A percentile compares a stretch with the other conserved stretches of the same genome.
Evolutionary conservation across 1,140 invertebrate species (phyloP).

Genomic region (Drosophila oshimai): DNA sequence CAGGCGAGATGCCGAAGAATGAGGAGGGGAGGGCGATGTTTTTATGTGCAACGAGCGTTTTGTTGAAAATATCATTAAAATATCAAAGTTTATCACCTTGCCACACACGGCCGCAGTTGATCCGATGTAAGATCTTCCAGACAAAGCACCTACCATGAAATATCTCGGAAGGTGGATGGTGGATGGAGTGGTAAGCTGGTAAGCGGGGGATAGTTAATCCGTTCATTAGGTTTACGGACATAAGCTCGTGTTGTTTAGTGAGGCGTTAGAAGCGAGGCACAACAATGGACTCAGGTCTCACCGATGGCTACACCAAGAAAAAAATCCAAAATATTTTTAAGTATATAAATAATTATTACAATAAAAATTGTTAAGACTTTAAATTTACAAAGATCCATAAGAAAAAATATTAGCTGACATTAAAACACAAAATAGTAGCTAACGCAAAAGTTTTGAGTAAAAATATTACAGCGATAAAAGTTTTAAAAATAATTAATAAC

Average conservation of each 20-base stretch:
- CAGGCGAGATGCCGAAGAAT: slow-evolving; percentile 14
- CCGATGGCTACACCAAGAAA: background rate
- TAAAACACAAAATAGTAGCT: too few relatives aligned
- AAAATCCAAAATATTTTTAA: background rate
- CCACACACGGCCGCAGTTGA: slow-evolving; percentile 58
- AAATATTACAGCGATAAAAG: too few relatives aligned
- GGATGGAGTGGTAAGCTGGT: background rate
- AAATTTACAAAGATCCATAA: too few relatives aligned
- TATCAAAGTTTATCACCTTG: slow-evolving; percentile 81
- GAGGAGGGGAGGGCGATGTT: slow-evolving; percentile 30
- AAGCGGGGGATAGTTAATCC: slow-evolving; percentile 59
- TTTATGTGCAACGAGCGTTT: slow-evolving; percentile 78
- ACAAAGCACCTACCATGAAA: slow-evolving; percentile 31
- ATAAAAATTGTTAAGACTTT: too few relatives aligned
- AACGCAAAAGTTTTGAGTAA: too few relatives aligned
- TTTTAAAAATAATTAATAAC: too few relatives aligned
- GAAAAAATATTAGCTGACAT: too few relatives aligned
- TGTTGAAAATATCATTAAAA: slow-evolving; percentile 81
- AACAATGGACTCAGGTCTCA: slow-evolving; percentile 50
- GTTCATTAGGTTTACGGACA: slow-evolving; percentile 79
- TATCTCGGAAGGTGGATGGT: background rate
- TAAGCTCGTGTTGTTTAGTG: slow-evolving; percentile 78
- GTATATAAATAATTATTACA: background rate
- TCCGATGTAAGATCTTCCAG: slow-evolving; percentile 46
- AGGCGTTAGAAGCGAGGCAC: slow-evolving; percentile 68